Conservation (phyloP, 2,113 vertebrate genomes). For the Zapus hudsonius region DNA sequence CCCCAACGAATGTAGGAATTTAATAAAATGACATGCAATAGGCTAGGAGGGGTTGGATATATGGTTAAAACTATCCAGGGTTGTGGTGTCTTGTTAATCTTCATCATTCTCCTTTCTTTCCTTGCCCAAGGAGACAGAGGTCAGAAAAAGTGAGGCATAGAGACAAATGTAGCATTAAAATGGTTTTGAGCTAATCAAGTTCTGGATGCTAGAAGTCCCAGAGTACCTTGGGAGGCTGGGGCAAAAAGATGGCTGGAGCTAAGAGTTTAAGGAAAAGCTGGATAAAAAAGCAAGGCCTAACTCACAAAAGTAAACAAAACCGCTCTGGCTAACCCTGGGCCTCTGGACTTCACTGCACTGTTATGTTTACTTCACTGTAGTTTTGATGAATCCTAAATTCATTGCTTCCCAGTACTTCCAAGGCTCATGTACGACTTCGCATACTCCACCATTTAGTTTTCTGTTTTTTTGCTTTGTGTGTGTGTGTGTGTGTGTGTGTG, state of each 20-base stretch:
- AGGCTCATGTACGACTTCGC: neutral
- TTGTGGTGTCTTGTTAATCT: neutral
- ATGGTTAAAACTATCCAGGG: neutral
- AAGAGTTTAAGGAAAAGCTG: neutral
- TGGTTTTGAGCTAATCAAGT: neutral
- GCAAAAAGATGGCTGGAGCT: neutral
- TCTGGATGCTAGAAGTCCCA: neutral
- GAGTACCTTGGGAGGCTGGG: neutral
- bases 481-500: too few species aligned
- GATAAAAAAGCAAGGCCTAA: neutral
- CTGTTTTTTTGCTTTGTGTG: too few species aligned
- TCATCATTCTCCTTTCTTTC: neutral
- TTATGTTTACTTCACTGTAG: neutral
- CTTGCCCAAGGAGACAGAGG: neutral
- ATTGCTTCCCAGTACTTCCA: neutral
- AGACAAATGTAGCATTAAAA: neutral
- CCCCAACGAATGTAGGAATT: neutral
- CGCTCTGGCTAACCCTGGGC: neutral
- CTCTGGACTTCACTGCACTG: neutral
- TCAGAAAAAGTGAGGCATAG: neutral
- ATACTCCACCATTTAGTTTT: slow-evolving; percentile 1
- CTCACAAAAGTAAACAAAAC: neutral
- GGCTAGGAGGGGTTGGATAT: neutral
- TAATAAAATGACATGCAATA: neutral
- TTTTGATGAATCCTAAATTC: neutral